These are phyloP conservation scores for Narcine bancroftii DNA, from an alignment of 2,113 vertebrate genomes.

Conservation along the genomic window DNA sequence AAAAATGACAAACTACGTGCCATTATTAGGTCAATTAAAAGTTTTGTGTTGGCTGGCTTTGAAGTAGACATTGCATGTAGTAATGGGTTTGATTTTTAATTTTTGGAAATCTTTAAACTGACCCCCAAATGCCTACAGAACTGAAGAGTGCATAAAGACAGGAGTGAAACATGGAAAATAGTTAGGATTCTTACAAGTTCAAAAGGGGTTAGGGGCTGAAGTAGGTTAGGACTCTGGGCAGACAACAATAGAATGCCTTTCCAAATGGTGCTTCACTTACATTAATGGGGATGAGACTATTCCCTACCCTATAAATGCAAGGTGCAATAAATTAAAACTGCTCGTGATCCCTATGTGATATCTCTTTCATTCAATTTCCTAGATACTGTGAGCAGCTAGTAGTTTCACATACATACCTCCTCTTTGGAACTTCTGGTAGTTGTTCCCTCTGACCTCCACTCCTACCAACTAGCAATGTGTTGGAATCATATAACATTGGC, in stretches of 20 bases:
- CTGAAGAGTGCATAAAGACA: neutral
- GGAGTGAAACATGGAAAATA: neutral
- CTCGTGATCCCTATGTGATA: neutral
- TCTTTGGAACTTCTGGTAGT: slow-evolving; percentile 30
- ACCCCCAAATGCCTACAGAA: neutral
- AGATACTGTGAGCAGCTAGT: neutral
- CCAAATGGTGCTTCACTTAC: neutral
- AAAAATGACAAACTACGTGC: neutral
- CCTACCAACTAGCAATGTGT: neutral
- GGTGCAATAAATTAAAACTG: neutral
- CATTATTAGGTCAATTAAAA: neutral
- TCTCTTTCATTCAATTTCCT: neutral
- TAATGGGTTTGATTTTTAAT: neutral
- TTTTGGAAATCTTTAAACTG: neutral
- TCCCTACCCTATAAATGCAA: neutral
- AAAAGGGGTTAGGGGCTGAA: neutral
- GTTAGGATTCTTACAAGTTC: neutral
- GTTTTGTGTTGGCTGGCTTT: neutral
- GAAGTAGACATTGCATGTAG: neutral
- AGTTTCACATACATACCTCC: neutral
- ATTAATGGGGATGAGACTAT: neutral
- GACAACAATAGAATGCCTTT: neutral
- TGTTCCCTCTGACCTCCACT: neutral
- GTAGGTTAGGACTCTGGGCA: neutral
- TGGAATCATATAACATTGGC: neutral